Percentiles rank a stretch among this genome's conserved stretches.
These are phyloP conservation scores for Arge pagana DNA, from an alignment of 2,888 invertebrate genomes.

Conservation along the genomic window DNA sequence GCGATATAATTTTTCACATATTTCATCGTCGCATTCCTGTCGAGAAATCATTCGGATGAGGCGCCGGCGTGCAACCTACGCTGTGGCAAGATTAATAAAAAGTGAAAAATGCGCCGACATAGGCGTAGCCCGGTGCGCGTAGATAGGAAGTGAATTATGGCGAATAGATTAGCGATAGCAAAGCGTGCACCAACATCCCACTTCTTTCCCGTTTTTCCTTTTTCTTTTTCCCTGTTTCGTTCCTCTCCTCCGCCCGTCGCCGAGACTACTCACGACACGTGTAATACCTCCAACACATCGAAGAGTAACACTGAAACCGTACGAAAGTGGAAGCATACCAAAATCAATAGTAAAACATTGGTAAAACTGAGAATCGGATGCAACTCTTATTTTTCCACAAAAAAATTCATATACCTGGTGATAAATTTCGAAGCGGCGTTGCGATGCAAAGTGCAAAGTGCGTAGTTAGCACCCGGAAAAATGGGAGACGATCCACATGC, in stretches of 20 bases:
- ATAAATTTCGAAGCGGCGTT: too few relatives aligned
- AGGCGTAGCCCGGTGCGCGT: slow-evolving; percentile 45
- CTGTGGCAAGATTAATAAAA: slow-evolving; percentile 8
- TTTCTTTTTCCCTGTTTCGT: slow-evolving; percentile 17
- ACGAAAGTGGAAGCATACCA: too few relatives aligned
- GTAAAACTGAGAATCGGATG: too few relatives aligned
- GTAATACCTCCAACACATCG: too few relatives aligned
- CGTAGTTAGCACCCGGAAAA: too few relatives aligned
- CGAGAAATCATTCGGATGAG: slow-evolving; percentile 43
- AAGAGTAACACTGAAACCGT: too few relatives aligned
- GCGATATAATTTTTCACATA: slow-evolving; percentile 29
- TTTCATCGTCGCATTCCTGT: slow-evolving; percentile 40
- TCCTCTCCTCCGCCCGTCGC: not conserved
- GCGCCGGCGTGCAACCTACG: slow-evolving; percentile 41
- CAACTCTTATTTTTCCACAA: too few relatives aligned
- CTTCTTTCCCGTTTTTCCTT: slow-evolving; percentile 1
- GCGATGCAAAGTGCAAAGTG: too few relatives aligned
- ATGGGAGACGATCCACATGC: too few relatives aligned
- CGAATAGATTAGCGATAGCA: slow-evolving; percentile 38
- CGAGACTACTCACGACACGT: too few relatives aligned
- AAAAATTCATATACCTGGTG: too few relatives aligned
- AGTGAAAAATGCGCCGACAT: slow-evolving; percentile 30
- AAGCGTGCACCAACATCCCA: slow-evolving; percentile 14
- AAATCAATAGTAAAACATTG: too few relatives aligned
- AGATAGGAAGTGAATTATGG: slow-evolving; percentile 52